phyloP scores from a whole-genome alignment of 2,797 vertebrate genomes.

The Dendrocincla tyrannina region DNA sequence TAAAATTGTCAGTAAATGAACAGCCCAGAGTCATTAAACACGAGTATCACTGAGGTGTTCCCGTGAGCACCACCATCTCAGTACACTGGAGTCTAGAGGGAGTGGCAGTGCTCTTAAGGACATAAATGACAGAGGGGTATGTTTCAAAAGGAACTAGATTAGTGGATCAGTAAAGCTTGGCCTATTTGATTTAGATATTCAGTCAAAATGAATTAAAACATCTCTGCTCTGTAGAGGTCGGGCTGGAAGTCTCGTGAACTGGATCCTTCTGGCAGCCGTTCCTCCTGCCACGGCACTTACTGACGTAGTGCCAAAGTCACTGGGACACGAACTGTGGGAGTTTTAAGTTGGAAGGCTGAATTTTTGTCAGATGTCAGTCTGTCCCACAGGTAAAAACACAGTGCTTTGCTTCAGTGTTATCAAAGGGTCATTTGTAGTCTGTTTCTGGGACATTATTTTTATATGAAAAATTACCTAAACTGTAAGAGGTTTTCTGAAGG shows the following conservation, averaged over 20 bases:
- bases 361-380: background rate
- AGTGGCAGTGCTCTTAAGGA: background rate
- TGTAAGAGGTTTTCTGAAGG: background rate
- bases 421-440: background rate
- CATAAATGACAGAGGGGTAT: background rate
- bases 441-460: background rate
- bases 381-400: background rate
- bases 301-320: background rate
- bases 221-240: background rate
- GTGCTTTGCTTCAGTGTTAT: background rate
- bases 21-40: background rate
- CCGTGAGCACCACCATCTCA: background rate
- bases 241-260: background rate
- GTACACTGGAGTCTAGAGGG: background rate
- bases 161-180: background rate
- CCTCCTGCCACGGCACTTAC: background rate
- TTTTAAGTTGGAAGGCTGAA: background rate
- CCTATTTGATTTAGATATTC: background rate
- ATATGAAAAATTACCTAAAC: background rate
- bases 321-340: accelerated
- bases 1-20: background rate
- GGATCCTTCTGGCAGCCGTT: background rate
- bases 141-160: background rate
- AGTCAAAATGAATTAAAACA: background rate
- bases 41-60: background rate